Percentiles rank a stretch among this genome's conserved stretches.
These are phyloP conservation scores for Morone chrysops DNA, from an alignment of 2,113 vertebrate genomes.

Conservation along the genomic window DNA sequence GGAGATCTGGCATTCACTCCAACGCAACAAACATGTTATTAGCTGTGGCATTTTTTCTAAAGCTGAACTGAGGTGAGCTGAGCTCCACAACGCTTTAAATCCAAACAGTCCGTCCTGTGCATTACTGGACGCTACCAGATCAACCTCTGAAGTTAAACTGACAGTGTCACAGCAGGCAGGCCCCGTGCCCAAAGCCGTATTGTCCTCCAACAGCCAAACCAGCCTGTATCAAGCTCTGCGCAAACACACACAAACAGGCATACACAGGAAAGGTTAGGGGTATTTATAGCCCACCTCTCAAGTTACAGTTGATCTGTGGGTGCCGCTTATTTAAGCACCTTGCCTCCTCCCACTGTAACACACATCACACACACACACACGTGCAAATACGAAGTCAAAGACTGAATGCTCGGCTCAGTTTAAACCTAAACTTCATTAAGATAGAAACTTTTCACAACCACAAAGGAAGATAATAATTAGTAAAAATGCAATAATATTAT, in stretches of 20 bases:
- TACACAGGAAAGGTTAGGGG: conserved; percentile 83
- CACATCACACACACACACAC: conserved; percentile 48
- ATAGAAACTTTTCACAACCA: background rate
- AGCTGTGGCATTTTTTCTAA: conserved; percentile 69
- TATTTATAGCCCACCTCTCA: conserved; percentile 86
- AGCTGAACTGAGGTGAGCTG: conserved; percentile 34
- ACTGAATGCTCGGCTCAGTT: conserved; percentile 24
- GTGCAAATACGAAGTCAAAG: conserved; percentile 54
- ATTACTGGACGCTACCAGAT: conserved; percentile 65
- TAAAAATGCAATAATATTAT: conserved; percentile 1
- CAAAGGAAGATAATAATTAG: background rate
- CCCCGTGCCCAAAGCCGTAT: conserved; percentile 51
- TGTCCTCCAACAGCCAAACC: conserved; percentile 59
- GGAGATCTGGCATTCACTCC: conserved; percentile 66
- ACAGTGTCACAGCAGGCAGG: conserved; percentile 1
- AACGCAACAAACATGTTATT: conserved; percentile 59
- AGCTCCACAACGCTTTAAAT: conserved; percentile 31
- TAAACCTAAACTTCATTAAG: conserved; percentile 10
- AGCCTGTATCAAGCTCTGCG: conserved; percentile 53
- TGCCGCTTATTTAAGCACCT: conserved; percentile 82
- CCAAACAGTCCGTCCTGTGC: conserved; percentile 50
- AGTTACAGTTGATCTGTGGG: conserved; percentile 82
- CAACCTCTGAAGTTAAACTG: conserved; percentile 24
- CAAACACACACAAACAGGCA: conserved; percentile 70
- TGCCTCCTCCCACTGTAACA: conserved; percentile 70